These are phyloP conservation scores for Pelecanoides urinatrix DNA, from an alignment of 2,113 vertebrate species.

Conservation along the genomic window DNA sequence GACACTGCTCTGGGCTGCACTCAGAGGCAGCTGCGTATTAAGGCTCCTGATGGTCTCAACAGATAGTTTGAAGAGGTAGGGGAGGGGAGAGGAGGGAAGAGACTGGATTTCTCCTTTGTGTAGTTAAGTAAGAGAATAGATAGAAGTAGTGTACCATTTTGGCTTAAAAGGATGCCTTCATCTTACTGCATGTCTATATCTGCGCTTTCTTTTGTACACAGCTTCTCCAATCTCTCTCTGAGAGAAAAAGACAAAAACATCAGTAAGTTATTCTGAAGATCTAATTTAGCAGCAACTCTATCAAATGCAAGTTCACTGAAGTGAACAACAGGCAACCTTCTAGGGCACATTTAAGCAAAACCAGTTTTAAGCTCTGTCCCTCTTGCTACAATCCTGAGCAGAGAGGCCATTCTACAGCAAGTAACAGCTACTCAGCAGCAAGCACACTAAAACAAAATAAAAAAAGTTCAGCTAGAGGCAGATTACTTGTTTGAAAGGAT, in stretches of 20 bases:
- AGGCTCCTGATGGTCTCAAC: not conserved
- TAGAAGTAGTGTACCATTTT: not conserved
- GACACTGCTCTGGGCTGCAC: not conserved
- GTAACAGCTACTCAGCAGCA: not conserved
- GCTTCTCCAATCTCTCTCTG: not conserved
- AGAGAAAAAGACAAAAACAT: conserved; percentile 16
- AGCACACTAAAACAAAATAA: not conserved
- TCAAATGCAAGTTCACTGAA: conserved; percentile 14
- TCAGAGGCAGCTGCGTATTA: not conserved
- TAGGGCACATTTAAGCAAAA: not conserved
- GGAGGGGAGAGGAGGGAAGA: not conserved
- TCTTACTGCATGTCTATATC: not conserved
- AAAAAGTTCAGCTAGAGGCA: conserved; percentile 14
- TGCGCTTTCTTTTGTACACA: conserved; percentile 26
- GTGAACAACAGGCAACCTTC: not conserved
- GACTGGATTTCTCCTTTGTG: not conserved
- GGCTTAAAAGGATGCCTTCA: conserved; percentile 23
- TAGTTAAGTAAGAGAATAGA: not conserved
- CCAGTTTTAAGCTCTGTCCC: not conserved
- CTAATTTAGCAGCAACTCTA: conserved; percentile 10
- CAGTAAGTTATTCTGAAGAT: conserved; percentile 18
- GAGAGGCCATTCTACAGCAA: not conserved
- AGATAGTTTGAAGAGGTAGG: not conserved
- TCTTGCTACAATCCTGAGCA: not conserved
- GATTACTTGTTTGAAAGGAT: not conserved